Evolutionary conservation across 2,888 invertebrate species (phyloP).

Genomic region (Scaptomyza caliginosa): DNA sequence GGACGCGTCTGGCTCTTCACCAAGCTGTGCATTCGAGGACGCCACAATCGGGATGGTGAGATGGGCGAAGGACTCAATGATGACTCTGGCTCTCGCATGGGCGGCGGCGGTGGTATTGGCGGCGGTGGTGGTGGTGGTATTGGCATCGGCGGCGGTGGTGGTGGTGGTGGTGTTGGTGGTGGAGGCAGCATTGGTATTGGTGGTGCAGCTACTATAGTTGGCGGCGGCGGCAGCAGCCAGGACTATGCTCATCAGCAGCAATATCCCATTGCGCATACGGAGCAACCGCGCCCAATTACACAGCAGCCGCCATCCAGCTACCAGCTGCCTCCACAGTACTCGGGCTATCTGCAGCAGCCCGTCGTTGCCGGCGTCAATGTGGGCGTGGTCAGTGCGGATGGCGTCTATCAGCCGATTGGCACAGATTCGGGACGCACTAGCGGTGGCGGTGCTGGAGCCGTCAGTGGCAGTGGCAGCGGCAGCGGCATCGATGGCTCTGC

Average conservation of each 20-base stretch:
- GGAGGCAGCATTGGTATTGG: conserved; percentile 56
- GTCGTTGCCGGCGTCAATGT: conserved; percentile 82
- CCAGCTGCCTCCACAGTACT: conserved; percentile 80
- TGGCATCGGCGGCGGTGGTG: conserved; percentile 50
- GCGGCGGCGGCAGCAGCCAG: conserved; percentile 77
- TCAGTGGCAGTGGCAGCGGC: conserved; percentile 21
- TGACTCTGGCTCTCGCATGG: conserved; percentile 82
- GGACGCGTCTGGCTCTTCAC: conserved; percentile 84
- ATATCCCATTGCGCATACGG: conserved; percentile 80
- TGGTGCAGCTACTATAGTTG: conserved; percentile 58
- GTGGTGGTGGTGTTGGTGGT: conserved; percentile 57
- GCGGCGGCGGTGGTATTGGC: conserved; percentile 68
- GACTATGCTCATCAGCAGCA: conserved; percentile 83
- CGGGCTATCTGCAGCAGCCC: conserved; percentile 81
- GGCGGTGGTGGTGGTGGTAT: conserved; percentile 57
- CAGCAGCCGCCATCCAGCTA: conserved; percentile 75
- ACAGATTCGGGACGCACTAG: conserved; percentile 66
- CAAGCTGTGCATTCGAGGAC: conserved; percentile 83
- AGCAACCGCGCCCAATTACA: conserved; percentile 72
- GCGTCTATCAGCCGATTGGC: conserved; percentile 78
- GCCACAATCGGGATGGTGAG: conserved; percentile 83
- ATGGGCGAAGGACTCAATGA: conserved; percentile 83
- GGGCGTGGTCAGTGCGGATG: conserved; percentile 81
- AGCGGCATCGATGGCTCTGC: conserved; percentile 23
- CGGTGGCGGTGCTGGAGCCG: conserved; percentile 37